Evolutionary conservation across 2,888 invertebrate genomes (phyloP), one percentile per base, ranked within the genome.

Genomic region (Buathra laborator): DNA sequence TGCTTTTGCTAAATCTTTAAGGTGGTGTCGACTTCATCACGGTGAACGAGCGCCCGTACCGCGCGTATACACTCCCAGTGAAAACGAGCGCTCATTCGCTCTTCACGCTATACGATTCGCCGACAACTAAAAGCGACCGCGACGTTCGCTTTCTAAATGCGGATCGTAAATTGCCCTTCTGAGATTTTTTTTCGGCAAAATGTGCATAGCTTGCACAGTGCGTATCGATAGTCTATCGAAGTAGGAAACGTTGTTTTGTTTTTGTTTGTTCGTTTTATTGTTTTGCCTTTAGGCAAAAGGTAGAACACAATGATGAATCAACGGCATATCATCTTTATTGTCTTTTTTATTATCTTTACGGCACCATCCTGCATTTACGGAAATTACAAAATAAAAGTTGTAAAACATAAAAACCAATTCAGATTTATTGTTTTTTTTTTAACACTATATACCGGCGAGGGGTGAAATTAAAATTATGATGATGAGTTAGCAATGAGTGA

Each of bases 101-200:
- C 43, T 64, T 72, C 77, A 77, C 77, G 82, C 72, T 67, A 24
- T n/a, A 56, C 72, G 71, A 72, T 56, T 72, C 46, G 14, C 72
- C 48, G 56, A 74, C 64, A 37, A 67, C 64, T 67, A 59, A 82
- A 72, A 76, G 44, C 56, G 37, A 77, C 67, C 66, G 59, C 77
- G 77, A 72, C 51, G 43, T 82, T 64, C 62, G 71, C 82, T 77
- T 82, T 82, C 77, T 77, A 82, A 66, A 67, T 67, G 77, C 48
- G 66, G 59, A 66, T 67, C 62, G 77, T 78, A 72, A 82, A 78
- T 77, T 72, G 66, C 16, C 48, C 72, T 82, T 67, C 66, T 72
- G 24, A 37, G 44, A 46, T 82, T 62, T 71, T 76, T 56, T 66
- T 51, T 64, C 32, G 6, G 5, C 62, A 48, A 32, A 37, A 1